Conservation (phyloP, 2,888 invertebrate species). For the Cynaeus angustus region DNA sequence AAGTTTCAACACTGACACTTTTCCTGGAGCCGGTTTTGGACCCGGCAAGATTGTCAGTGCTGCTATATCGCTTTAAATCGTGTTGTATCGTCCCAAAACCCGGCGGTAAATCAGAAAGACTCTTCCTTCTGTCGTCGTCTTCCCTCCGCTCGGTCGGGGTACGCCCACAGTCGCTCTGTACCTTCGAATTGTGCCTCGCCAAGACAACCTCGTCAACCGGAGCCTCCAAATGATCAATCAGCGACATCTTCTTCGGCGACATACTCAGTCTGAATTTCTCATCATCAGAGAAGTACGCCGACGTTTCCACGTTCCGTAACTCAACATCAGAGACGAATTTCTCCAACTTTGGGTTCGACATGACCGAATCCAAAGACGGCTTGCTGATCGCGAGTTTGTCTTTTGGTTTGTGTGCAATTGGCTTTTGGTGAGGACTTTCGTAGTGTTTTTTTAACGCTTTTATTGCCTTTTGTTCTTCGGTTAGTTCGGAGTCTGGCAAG, state of each 20-base stretch:
- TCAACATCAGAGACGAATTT: conserved; percentile 62
- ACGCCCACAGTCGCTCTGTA: conserved; percentile 6
- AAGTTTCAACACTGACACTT: conserved; percentile 55
- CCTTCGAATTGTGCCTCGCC: neutral
- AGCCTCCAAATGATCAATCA: neutral
- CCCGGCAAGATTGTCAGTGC: conserved; percentile 12
- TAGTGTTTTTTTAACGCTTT: conserved; percentile 64
- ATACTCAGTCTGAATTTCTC: conserved; percentile 8
- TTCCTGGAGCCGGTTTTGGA: conserved; percentile 3
- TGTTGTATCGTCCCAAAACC: neutral
- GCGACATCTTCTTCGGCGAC: neutral
- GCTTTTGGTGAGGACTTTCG: conserved; percentile 59
- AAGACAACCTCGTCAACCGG: neutral
- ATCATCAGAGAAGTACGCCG: conserved; percentile 7
- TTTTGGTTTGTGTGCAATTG: conserved; percentile 64
- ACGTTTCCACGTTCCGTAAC: conserved; percentile 60
- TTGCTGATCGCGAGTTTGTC: conserved; percentile 67
- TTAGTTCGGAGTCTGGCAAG: conserved; percentile 63
- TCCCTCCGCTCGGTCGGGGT: neutral
- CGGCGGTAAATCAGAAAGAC: conserved; percentile 24
- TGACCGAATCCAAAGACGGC: conserved; percentile 66
- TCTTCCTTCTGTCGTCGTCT: conserved; percentile 8
- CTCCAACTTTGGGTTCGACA: conserved; percentile 65
- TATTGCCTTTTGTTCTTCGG: conserved; percentile 64
- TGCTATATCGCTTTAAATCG: conserved; percentile 17